phyloP scores from a whole-genome alignment of 2,888 invertebrate genomes.

The Drosophila helvetica region DNA sequence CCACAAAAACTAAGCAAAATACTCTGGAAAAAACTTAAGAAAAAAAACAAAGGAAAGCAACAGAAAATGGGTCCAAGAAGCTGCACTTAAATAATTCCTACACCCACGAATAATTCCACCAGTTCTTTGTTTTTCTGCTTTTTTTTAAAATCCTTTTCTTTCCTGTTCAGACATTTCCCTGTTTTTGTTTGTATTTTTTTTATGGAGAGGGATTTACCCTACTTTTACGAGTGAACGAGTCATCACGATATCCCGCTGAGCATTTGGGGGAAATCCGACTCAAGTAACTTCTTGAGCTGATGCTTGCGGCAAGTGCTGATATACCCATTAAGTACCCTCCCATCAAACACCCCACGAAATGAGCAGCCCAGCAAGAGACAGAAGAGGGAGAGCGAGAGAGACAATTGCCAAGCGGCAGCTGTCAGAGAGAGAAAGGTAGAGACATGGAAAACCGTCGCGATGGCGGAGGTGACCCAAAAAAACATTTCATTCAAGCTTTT shows the following conservation, averaged over 20 bases:
- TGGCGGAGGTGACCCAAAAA: constrained; percentile 45
- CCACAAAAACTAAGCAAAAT: neutral
- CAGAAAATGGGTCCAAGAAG: neutral
- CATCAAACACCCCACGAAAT: constrained; percentile 10
- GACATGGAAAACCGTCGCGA: constrained; percentile 7
- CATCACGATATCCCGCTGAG: constrained; percentile 16
- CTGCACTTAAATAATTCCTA: constrained; percentile 2
- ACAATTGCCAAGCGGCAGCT: constrained; percentile 35
- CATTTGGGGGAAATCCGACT: constrained; percentile 21
- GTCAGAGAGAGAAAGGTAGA: constrained; percentile 6
- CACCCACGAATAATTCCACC: no score
- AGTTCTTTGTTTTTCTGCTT: constrained; percentile 10
- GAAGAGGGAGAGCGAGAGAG: neutral
- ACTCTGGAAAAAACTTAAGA: neutral
- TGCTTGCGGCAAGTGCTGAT: constrained; percentile 51
- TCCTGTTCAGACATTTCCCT: neutral
- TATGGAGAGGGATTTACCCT: constrained; percentile 1
- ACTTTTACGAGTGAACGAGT: constrained; percentile 10
- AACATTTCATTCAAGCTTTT: constrained; percentile 46
- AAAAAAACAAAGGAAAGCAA: neutral
- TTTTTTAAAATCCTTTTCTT: constrained; percentile 1
- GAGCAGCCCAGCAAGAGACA: constrained; percentile 10
- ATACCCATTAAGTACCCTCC: constrained; percentile 47
- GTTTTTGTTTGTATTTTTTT: constrained; percentile 5
- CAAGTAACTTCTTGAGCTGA: constrained; percentile 6